Evolutionary conservation across 2,797 vertebrate genomes (phyloP).

Genomic region (Lutjanus argentimaculatus): DNA sequence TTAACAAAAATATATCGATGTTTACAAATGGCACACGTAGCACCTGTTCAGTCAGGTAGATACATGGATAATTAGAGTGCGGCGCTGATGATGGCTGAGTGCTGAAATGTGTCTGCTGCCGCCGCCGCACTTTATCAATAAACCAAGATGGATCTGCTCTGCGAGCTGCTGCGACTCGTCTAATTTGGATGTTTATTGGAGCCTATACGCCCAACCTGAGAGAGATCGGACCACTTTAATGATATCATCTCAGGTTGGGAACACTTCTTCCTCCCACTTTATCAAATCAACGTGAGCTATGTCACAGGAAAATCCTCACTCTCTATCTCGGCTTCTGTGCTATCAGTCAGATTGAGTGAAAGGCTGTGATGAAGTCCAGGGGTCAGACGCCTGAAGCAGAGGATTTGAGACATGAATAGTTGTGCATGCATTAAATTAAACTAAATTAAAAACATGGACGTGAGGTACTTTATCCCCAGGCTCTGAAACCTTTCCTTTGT

Average conservation of each 20-base stretch:
- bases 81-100: constrained; percentile 40
- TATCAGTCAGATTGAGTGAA: neutral
- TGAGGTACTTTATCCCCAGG: too few relatives aligned
- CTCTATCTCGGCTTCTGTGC: neutral
- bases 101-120: constrained; percentile 50
- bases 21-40: constrained; percentile 37
- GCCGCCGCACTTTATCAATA: constrained; percentile 52
- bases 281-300: constrained; percentile 12
- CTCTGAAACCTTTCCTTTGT: neutral
- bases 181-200: constrained; percentile 60
- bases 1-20: constrained; percentile 20
- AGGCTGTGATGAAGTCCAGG: neutral
- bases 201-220: constrained; percentile 34
- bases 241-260: constrained; percentile 16
- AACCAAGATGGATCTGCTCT: constrained; percentile 55
- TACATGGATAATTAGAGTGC: constrained; percentile 46
- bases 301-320: constrained; percentile 1
- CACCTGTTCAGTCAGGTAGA: constrained; percentile 49
- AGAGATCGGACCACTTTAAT: constrained; percentile 31
- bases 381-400: neutral
- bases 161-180: constrained; percentile 21
- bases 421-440: neutral
- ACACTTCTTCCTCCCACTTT: constrained; percentile 3
- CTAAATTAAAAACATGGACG: too few relatives aligned
- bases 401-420: neutral